Evolutionary conservation across 2,113 vertebrate genomes (phyloP), one percentile per base, ranked within the genome.

Genomic region (Polypterus senegalus): DNA sequence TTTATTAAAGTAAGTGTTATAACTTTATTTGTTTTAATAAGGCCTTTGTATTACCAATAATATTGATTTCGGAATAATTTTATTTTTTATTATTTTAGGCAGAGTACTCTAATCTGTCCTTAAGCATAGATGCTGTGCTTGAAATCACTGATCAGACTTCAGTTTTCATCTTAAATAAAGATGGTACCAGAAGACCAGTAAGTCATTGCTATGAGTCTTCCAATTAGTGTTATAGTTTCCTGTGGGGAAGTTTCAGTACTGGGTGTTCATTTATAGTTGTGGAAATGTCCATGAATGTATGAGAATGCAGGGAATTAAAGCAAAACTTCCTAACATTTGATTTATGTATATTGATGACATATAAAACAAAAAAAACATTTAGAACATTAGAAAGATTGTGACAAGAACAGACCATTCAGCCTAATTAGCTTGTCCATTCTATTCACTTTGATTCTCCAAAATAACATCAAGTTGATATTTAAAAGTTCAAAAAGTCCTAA

Each of bases 1-100:
- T 94, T 98, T 66, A 85, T 96, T 70, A 87, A 86, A 79, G 96
- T 97, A 71, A 75, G 84, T 74, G 53, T 60, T 49, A 49, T 44
- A 4, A 54, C 55, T 54, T 6, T 53, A 2, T n/a, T 46, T 46
- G 43, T 46, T 53, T 47, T 53, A 57, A 27, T 43, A 57, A 43
- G 3, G 56, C 7, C 4, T 43, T 57, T 27, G 7, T 27, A n/a
- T 43, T 10, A 57, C 9, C 6, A 7, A 57, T 57, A 44, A 43
- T 43, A 54, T 46, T 53, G 2, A 49, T 64, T 58, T 0, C 6
- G 27, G 43, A 43, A 10, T 27, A 27, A 49, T 3, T 53, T 61
- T 54, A 46, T 54, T 4, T 67, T 0, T 69, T 55, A 68, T 67
- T 63, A 61, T 81, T 83, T 5, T 75, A 98, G 96, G 79, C 87